Evolutionary conservation across 2,888 invertebrate genomes (phyloP).

Genomic region (Axea sp.): DNA sequence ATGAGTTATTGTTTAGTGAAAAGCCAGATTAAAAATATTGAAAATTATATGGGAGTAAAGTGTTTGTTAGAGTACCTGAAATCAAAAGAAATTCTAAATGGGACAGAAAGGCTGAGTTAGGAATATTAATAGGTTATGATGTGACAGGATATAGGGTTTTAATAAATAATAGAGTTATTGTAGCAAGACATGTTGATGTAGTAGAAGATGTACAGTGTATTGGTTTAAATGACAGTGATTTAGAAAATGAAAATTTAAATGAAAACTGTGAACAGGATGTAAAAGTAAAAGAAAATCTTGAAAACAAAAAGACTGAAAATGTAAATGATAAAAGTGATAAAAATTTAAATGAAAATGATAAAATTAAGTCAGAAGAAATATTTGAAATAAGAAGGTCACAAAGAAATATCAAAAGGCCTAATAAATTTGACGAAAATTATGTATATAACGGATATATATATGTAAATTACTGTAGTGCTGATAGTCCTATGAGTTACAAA

Average conservation of each 20-base stretch:
- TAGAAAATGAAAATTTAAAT: no score
- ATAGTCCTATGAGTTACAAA: slow-evolving; percentile 9
- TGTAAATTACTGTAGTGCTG: slow-evolving; percentile 21
- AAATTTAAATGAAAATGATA: neutral
- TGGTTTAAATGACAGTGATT: slow-evolving; percentile 3
- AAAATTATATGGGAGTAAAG: slow-evolving; percentile 59
- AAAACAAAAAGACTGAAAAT: no score
- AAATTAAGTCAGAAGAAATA: neutral
- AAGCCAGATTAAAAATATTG: slow-evolving; percentile 58
- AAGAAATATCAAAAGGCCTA: neutral
- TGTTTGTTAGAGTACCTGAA: slow-evolving; percentile 62
- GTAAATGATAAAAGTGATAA: neutral
- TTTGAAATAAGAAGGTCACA: neutral
- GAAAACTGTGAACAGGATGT: neutral
- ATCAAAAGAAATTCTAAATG: slow-evolving; percentile 32
- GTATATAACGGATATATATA: slow-evolving; percentile 7
- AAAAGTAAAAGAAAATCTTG: no score
- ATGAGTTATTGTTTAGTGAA: slow-evolving; percentile 50
- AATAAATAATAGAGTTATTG: slow-evolving; percentile 27
- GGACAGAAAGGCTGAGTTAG: slow-evolving; percentile 48
- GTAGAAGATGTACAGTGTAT: slow-evolving; percentile 3
- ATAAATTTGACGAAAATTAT: slow-evolving; percentile 1
- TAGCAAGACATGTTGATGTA: slow-evolving; percentile 10
- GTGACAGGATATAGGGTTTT: slow-evolving; percentile 55
- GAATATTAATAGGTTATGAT: slow-evolving; percentile 56